Percentiles rank a stretch among this genome's conserved stretches.
Conservation (phyloP, 2,797 vertebrate genomes). For the Myotis daubentonii region DNA sequence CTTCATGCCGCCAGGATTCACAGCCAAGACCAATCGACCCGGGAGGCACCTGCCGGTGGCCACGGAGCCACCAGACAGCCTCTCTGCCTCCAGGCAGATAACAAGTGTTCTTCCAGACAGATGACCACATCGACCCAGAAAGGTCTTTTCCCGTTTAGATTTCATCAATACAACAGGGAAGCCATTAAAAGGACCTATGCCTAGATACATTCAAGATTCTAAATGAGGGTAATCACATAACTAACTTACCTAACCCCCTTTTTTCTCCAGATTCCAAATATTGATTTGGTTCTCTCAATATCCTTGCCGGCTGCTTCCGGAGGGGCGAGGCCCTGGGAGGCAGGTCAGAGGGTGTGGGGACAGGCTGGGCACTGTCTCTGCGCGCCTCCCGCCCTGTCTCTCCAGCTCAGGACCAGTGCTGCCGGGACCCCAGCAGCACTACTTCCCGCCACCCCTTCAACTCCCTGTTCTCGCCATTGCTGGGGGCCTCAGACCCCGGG, state of each 20-base stretch:
- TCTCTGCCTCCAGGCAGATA: neutral
- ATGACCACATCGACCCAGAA: neutral
- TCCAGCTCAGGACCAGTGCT: neutral
- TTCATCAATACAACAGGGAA: neutral
- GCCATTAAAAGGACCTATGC: neutral
- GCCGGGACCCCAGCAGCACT: too few species aligned
- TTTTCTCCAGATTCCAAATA: conserved; percentile 20
- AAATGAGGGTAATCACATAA: neutral
- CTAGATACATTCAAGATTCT: neutral
- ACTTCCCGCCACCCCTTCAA: neutral
- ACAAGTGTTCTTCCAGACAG: neutral
- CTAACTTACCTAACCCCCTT: neutral
- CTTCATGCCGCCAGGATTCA: neutral
- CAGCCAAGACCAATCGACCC: neutral
- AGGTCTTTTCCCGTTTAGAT: neutral
- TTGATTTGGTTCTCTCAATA: conserved; percentile 9
- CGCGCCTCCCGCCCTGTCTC: neutral
- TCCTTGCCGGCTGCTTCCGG: neutral
- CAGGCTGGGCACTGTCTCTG: neutral
- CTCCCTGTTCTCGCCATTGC: neutral
- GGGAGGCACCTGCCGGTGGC: neutral
- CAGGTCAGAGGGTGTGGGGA: neutral
- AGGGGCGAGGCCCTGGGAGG: neutral
- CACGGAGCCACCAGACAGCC: neutral
- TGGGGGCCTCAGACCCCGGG: neutral